These are phyloP conservation scores for Tenthredo mesomela DNA, from an alignment of 2,888 invertebrate genomes.

Conservation along the genomic window DNA sequence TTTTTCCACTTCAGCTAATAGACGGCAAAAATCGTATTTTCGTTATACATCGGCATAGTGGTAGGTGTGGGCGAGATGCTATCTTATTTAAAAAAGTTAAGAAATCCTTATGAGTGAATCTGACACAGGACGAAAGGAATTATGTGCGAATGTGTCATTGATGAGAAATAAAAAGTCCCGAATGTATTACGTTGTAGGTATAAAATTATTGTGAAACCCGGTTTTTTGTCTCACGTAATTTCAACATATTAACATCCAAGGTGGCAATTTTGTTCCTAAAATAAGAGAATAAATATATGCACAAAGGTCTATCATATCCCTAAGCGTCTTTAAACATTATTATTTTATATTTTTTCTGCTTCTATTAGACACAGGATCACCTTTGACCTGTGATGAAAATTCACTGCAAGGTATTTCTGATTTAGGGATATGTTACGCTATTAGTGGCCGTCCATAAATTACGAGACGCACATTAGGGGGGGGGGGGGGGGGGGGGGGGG, in stretches of 20 bases:
- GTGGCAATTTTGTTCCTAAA: not conserved
- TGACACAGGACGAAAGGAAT: not conserved
- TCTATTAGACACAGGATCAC: too few species aligned
- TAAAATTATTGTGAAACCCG: not conserved
- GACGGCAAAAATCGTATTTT: not conserved
- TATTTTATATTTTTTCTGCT: not conserved
- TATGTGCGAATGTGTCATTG: constrained; percentile 45
- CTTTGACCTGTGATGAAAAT: not conserved
- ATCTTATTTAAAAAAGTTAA: not conserved
- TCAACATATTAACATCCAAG: not conserved
- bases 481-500: too few species aligned
- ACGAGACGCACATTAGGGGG: too few species aligned
- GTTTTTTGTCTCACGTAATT: constrained; percentile 1
- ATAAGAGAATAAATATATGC: not conserved
- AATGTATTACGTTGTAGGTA: not conserved
- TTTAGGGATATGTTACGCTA: not conserved
- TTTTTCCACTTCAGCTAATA: not conserved
- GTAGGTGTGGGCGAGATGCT: not conserved
- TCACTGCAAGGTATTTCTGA: not conserved
- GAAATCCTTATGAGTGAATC: not conserved
- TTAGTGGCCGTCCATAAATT: too few species aligned
- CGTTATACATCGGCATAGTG: not conserved
- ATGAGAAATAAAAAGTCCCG: constrained; percentile 49
- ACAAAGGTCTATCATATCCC: not conserved
- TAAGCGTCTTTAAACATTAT: not conserved